Evolutionary conservation across 1,140 invertebrate species (phyloP).

Genomic region (Trypoxylus dichotomus): DNA sequence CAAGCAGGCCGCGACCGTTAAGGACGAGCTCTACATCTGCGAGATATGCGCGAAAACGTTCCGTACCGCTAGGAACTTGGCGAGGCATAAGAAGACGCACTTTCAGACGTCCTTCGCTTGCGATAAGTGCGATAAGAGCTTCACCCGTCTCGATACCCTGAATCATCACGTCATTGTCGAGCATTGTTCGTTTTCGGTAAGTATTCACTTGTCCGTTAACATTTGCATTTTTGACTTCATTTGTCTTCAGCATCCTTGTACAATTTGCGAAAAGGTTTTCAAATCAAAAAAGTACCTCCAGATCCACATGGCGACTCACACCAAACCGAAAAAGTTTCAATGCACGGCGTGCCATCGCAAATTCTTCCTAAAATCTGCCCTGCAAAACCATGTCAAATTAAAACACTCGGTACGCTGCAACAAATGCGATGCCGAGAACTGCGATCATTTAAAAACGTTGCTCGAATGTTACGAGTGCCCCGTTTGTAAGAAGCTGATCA

Average conservation of each 20-base stretch:
- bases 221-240: not conserved
- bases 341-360: slow-evolving; percentile 12
- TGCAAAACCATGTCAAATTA: not conserved
- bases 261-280: slow-evolving; percentile 42
- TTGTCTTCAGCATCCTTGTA: slow-evolving; percentile 33
- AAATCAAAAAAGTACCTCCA: slow-evolving; percentile 41
- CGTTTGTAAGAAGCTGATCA: slow-evolving; percentile 45
- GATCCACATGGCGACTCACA: slow-evolving; percentile 39
- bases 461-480: slow-evolving; percentile 43
- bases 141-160: slow-evolving; percentile 41
- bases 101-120: slow-evolving; percentile 41
- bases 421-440: slow-evolving; percentile 17
- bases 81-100: slow-evolving; percentile 45
- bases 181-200: slow-evolving; percentile 13
- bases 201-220: not conserved
- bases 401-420: slow-evolving; percentile 31
- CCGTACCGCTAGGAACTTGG: slow-evolving; percentile 33
- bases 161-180: slow-evolving; percentile 38
- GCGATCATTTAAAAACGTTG: not conserved
- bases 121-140: slow-evolving; percentile 48
- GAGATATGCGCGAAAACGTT: slow-evolving; percentile 44
- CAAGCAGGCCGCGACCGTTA: not conserved
- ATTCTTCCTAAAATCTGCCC: slow-evolving; percentile 16
- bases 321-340: slow-evolving; percentile 22
- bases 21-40: slow-evolving; percentile 40